phyloP scores from a whole-genome alignment of 1,140 invertebrate species.

The Theocolax elegans region DNA sequence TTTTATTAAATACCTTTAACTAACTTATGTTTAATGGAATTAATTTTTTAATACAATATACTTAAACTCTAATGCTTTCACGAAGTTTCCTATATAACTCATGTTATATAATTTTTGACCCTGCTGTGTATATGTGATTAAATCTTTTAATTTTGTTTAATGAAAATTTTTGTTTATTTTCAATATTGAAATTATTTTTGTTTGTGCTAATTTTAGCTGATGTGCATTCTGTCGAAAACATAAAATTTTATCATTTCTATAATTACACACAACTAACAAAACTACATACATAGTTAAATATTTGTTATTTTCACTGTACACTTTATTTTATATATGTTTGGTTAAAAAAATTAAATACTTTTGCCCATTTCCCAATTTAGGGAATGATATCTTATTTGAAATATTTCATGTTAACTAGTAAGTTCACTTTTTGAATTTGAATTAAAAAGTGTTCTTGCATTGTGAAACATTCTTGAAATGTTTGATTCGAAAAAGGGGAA shows the following conservation, averaged over 20 bases:
- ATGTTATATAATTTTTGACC: conserved; percentile 23
- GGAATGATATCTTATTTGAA: background rate
- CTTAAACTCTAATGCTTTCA: conserved; percentile 21
- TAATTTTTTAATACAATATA: conserved; percentile 20
- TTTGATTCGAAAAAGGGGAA: conserved; percentile 4
- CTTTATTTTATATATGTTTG: no score
- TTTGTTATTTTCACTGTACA: no score
- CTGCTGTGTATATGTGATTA: conserved; percentile 12
- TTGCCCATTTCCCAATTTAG: background rate
- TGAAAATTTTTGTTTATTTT: no score
- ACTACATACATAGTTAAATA: no score
- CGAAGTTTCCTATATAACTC: conserved; percentile 5
- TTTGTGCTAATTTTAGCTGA: no score
- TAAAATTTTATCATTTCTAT: no score
- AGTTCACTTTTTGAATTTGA: background rate
- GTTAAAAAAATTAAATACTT: background rate
- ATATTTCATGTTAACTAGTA: background rate
- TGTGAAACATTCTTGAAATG: background rate
- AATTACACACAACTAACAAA: no score
- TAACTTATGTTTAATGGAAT: conserved; percentile 23
- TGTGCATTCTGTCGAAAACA: no score
- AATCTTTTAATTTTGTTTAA: no score
- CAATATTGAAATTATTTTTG: no score
- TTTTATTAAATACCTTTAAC: conserved; percentile 3
- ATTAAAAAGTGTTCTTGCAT: no score